These are phyloP conservation scores for Danionella cerebrum DNA, from an alignment of 2,113 vertebrate genomes.

Conservation along the genomic window DNA sequence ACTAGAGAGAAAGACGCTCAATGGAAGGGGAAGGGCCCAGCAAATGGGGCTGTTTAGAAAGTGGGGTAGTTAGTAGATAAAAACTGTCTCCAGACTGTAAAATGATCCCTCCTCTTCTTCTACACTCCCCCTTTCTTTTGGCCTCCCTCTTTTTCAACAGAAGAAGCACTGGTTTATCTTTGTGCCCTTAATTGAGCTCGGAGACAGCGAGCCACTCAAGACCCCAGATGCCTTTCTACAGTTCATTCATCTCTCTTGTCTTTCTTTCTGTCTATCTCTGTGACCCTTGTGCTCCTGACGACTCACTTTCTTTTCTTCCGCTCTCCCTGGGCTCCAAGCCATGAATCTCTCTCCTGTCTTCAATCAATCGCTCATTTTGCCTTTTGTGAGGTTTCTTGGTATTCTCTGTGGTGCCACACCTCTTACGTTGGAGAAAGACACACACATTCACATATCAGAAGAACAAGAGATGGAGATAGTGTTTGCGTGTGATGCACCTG, in stretches of 20 bases:
- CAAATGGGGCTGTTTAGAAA: conserved; percentile 43
- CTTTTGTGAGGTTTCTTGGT: background rate
- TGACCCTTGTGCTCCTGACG: background rate
- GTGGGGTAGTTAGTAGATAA: conserved; percentile 59
- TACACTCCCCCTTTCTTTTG: conserved; percentile 23
- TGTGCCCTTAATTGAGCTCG: conserved; percentile 53
- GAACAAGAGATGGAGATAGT: background rate
- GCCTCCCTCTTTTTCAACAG: conserved; percentile 24
- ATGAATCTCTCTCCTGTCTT: conserved; percentile 1
- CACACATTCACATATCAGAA: conserved; percentile 12
- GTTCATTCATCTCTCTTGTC: conserved; percentile 32
- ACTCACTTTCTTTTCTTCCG: conserved; percentile 2
- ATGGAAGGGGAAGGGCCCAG: conserved; percentile 22
- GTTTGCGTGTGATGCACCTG: background rate
- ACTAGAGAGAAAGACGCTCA: conserved; percentile 14
- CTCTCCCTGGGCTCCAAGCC: conserved; percentile 7
- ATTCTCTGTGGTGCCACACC: background rate
- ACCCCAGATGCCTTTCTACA: conserved; percentile 42
- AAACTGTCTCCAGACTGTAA: conserved; percentile 57
- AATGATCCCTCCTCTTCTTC: conserved; percentile 50
- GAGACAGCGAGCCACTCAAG: conserved; percentile 45
- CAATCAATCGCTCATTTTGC: background rate
- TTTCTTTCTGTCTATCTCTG: conserved; percentile 9
- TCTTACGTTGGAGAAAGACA: conserved; percentile 1
- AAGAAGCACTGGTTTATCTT: conserved; percentile 40